Evolutionary conservation across 2,888 invertebrate genomes (phyloP).

Genomic region (Calameuta filiformis): DNA sequence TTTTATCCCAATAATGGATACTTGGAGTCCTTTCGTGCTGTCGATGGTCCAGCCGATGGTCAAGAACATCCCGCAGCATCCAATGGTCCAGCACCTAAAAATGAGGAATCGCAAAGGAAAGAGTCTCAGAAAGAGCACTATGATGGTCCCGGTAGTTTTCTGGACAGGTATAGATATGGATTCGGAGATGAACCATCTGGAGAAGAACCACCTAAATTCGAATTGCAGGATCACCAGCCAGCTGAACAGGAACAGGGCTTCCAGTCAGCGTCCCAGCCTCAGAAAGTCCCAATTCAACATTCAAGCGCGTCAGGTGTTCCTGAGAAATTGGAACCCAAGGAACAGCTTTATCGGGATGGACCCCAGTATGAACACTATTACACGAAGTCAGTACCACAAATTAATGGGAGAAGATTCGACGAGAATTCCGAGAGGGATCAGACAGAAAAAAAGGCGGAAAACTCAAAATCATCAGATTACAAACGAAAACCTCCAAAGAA

Average conservation of each 20-base stretch:
- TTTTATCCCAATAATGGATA: neutral
- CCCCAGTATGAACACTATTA: constrained; percentile 6
- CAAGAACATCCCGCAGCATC: neutral
- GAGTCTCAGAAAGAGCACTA: neutral
- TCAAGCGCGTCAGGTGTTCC: neutral
- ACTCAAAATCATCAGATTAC: constrained; percentile 11
- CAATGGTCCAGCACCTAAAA: neutral
- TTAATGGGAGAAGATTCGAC: constrained; percentile 16
- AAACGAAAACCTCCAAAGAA: neutral
- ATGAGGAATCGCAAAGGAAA: neutral
- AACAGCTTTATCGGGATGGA: neutral
- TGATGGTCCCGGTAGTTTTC: neutral
- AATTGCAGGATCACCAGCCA: neutral
- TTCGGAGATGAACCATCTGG: neutral
- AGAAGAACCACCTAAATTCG: neutral
- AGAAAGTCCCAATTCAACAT: neutral
- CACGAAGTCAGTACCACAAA: neutral
- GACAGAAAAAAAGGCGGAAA: constrained; percentile 11
- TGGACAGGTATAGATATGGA: neutral
- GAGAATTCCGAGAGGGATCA: constrained; percentile 7
- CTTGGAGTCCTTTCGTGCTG: neutral
- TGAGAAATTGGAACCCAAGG: neutral
- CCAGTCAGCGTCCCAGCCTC: neutral
- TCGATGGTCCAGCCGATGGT: neutral
- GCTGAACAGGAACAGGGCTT: neutral